These are phyloP conservation scores for Gobiocypris rarus DNA, from an alignment of 2,113 vertebrate genomes.

Conservation along the genomic window DNA sequence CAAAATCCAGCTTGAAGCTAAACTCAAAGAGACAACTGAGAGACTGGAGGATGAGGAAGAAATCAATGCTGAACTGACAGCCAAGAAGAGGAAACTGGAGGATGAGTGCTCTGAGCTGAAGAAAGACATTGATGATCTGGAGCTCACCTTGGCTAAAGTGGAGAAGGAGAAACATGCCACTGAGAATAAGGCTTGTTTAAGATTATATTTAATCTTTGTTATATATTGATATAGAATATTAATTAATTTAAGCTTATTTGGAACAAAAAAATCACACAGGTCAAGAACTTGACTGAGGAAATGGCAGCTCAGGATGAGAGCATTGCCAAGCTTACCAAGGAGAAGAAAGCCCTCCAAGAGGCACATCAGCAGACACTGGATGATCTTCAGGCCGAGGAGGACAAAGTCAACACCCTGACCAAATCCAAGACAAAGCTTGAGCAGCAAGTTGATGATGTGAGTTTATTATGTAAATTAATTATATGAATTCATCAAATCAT, in stretches of 20 bases:
- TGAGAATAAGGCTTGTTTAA: slow-evolving; percentile 69
- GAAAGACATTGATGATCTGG: slow-evolving; percentile 59
- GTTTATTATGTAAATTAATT: not conserved
- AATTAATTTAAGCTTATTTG: slow-evolving; percentile 48
- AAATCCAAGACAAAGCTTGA: slow-evolving; percentile 57
- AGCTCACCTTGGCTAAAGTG: slow-evolving; percentile 60
- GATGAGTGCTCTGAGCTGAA: slow-evolving; percentile 53
- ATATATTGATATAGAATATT: not conserved
- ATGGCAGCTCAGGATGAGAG: slow-evolving; percentile 48
- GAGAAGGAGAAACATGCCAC: slow-evolving; percentile 23
- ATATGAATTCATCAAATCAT: not conserved
- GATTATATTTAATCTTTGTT: too few species aligned
- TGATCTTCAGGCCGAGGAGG: slow-evolving; percentile 75
- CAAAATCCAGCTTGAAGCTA: slow-evolving; percentile 62
- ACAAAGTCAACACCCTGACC: slow-evolving; percentile 58
- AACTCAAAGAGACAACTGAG: slow-evolving; percentile 65
- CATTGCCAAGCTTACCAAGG: slow-evolving; percentile 56
- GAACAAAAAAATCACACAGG: not conserved
- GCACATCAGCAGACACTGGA: slow-evolving; percentile 64
- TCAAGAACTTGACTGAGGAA: slow-evolving; percentile 53
- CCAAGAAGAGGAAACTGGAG: slow-evolving; percentile 64
- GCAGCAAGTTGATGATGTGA: slow-evolving; percentile 58
- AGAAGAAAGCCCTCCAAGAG: slow-evolving; percentile 65
- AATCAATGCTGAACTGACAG: slow-evolving; percentile 74
- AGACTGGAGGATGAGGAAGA: slow-evolving; percentile 80